Conservation (phyloP, 2,888 invertebrate species). For the Conistra vaccinii region DNA sequence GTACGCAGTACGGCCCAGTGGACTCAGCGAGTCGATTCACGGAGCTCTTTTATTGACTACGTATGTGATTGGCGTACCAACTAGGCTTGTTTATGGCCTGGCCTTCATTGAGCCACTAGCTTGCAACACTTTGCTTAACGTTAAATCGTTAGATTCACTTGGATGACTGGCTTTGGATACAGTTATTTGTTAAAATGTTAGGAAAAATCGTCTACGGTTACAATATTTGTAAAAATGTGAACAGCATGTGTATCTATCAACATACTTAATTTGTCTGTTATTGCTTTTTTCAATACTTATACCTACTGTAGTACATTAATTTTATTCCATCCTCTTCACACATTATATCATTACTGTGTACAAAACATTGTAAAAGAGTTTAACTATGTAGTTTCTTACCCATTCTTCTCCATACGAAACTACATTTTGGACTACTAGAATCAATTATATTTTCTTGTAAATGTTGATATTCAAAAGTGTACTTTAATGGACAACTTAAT, state of each 20-base stretch:
- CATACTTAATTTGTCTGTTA: neutral
- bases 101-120: conserved; percentile 36
- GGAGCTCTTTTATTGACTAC: conserved; percentile 58
- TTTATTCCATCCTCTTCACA: too few relatives aligned
- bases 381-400: too few relatives aligned
- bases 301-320: too few relatives aligned
- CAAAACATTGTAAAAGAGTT: too few relatives aligned
- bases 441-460: too few relatives aligned
- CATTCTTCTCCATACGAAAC: too few relatives aligned
- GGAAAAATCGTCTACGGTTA: neutral
- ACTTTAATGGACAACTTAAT: too few relatives aligned
- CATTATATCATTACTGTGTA: too few relatives aligned
- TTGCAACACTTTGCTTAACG: conserved; percentile 12
- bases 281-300: neutral
- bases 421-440: too few relatives aligned
- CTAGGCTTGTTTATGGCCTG: conserved; percentile 32
- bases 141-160: conserved; percentile 4
- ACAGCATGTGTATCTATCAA: neutral
- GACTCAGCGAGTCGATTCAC: conserved; percentile 60
- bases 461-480: too few relatives aligned
- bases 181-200: too few relatives aligned
- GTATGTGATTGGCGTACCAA: conserved; percentile 64
- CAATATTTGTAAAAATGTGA: neutral
- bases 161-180: neutral
- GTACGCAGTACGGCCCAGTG: conserved; percentile 20